A percentile compares a stretch with the other conserved stretches of the same genome.
Conservation (phyloP, 2,113 vertebrate genomes). For the Triplophysa dalaica region DNA sequence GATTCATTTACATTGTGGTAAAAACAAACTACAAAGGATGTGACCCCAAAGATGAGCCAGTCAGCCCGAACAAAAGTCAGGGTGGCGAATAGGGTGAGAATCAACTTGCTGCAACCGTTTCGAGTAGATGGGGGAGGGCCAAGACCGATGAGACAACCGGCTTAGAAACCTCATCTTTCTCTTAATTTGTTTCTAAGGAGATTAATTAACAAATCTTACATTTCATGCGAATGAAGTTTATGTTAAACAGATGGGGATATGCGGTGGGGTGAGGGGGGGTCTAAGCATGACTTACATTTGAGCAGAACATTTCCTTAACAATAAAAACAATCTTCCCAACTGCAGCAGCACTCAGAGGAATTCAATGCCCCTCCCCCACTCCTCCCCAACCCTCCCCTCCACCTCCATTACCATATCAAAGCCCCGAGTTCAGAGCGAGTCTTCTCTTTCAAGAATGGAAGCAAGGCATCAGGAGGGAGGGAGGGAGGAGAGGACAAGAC, state of each 20-base stretch:
- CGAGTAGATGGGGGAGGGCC: constrained; percentile 69
- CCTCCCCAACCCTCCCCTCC: constrained; percentile 54
- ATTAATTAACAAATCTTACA: constrained; percentile 62
- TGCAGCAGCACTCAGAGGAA: constrained; percentile 81
- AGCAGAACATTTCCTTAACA: constrained; percentile 81
- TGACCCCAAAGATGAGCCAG: constrained; percentile 38
- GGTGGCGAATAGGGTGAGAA: constrained; percentile 28
- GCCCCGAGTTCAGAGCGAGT: constrained; percentile 80
- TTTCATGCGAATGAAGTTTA: constrained; percentile 63
- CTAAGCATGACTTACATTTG: constrained; percentile 68
- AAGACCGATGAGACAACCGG: constrained; percentile 65
- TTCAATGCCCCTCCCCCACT: constrained; percentile 77
- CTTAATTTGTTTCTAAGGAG: constrained; percentile 55
- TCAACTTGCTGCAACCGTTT: constrained; percentile 66
- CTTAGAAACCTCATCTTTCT: constrained; percentile 51
- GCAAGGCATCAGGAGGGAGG: constrained; percentile 60
- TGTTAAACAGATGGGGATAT: constrained; percentile 57
- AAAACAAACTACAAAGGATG: constrained; percentile 35
- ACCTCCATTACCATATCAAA: constrained; percentile 82
- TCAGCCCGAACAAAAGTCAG: constrained; percentile 34
- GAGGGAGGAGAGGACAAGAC: constrained; percentile 70
- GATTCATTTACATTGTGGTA: constrained; percentile 14
- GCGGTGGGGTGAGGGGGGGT: constrained; percentile 20
- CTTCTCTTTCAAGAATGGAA: constrained; percentile 79
- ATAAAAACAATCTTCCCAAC: constrained; percentile 82